These are phyloP conservation scores for Gordius sp. DNA, from an alignment of 2,888 invertebrate genomes.

Conservation along the genomic window DNA sequence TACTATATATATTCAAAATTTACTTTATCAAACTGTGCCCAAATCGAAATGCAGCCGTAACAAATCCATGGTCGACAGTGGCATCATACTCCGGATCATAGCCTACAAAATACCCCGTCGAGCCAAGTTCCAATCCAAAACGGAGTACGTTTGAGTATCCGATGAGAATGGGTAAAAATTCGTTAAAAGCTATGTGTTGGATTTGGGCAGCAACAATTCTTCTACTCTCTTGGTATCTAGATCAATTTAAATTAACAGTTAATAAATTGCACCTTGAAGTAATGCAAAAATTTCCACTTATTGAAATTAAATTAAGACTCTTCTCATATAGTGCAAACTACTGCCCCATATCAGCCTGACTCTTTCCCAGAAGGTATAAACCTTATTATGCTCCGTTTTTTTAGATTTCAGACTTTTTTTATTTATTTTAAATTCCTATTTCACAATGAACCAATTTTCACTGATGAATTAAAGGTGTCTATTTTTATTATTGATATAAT, in stretches of 20 bases:
- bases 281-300: too few species aligned
- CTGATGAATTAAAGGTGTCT: too few species aligned
- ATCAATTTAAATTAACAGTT: constrained; percentile 3
- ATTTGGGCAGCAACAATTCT: not conserved
- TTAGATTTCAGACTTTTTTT: too few species aligned
- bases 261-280: not conserved
- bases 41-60: constrained; percentile 11
- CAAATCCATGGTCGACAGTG: not conserved
- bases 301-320: too few species aligned
- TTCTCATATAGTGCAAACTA: too few species aligned
- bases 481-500: too few species aligned
- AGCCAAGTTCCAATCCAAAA: not conserved
- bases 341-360: too few species aligned
- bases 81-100: not conserved
- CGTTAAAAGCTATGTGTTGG: constrained; percentile 10
- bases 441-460: too few species aligned
- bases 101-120: constrained; percentile 6
- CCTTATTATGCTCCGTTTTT: too few species aligned
- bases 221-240: constrained; percentile 11
- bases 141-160: not conserved
- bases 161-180: not conserved
- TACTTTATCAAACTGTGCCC: constrained; percentile 14
- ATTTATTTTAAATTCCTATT: too few species aligned
- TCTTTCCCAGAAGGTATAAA: too few species aligned
- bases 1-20: not conserved